Conservation (phyloP, 2,113 vertebrate genomes). For the Microtus pennsylvanicus region DNA sequence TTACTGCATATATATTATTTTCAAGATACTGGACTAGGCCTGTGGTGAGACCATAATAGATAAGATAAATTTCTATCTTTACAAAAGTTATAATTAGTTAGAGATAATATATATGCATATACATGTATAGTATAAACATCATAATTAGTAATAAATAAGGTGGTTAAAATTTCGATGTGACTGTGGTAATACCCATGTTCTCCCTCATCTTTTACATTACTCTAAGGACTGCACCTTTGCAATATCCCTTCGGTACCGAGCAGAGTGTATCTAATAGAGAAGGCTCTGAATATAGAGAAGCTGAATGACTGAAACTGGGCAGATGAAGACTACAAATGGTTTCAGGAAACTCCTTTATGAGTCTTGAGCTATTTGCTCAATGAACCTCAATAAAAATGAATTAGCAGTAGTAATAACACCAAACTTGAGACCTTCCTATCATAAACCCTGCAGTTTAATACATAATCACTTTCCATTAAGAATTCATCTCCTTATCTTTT, state of each 20-base stretch:
- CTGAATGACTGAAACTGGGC: conserved; percentile 24
- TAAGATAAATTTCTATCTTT: background rate
- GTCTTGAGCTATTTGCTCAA: conserved; percentile 38
- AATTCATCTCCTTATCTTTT: conserved; percentile 69
- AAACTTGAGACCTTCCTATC: conserved; percentile 57
- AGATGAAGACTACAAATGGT: background rate
- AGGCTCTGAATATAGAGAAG: background rate
- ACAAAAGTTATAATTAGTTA: background rate
- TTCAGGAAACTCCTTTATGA: conserved; percentile 36
- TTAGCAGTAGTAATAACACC: conserved; percentile 57
- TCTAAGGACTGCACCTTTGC: background rate
- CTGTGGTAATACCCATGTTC: background rate
- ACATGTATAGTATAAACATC: no score
- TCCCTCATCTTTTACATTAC: background rate
- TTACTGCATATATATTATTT: background rate
- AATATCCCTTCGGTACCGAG: background rate
- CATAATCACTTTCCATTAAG: conserved; percentile 66
- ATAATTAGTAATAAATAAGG: background rate
- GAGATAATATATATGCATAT: background rate
- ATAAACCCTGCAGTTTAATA: conserved; percentile 58
- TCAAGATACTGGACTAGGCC: background rate
- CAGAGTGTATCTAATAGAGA: background rate
- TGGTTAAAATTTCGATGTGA: background rate
- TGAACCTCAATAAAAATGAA: conserved; percentile 69
- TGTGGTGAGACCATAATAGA: background rate